Evolutionary conservation across 1,140 invertebrate genomes (phyloP), one percentile per base, ranked within the genome.

Genomic region (Steinernema khuongi): DNA sequence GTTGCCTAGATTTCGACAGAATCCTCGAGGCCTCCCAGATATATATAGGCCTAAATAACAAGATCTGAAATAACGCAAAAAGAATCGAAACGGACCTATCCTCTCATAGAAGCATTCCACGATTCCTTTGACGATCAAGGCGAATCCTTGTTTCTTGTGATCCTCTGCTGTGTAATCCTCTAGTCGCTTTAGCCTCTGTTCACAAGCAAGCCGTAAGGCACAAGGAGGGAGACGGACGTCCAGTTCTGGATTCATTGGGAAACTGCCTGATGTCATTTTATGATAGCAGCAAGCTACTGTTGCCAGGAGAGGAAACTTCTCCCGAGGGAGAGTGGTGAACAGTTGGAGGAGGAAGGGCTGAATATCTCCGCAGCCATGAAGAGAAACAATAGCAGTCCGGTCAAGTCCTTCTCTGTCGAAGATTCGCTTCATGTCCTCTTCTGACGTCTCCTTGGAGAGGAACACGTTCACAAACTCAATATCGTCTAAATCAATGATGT

Each of bases 231-330:
- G 50, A 14, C 4, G 4, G 19, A 60, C 4, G 2, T 60, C 19
- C 19, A 60, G 7, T 2, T 60, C 50, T 22, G 4, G 4, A 4
- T 60, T 60, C 50, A 60, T 60, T 4, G 50, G 50, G 26, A 60
- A 60, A 22, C 50, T 60, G 14, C 26, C 50, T 17, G 50, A 2
- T 7, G 14, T 60, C 68, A 69, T 69, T 22, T 69, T 69, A 22
- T 69, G 68, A 29, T 69, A 69, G 68, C 68, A 69, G 33, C 68
- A 69, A 22, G 31, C 68, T 2, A 69, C 29, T 11, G 68, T 69
- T 7, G 50, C 50, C 7, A 60, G 50, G 2, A 69, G 33, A 41
- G 68, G 31, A 30, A 69, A 32, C 2, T 22, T 11, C 2, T 31
- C 68, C 4, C 31, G 7, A 41, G 30, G 31, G 4, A 69, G 68